phyloP scores from a whole-genome alignment of 2,888 invertebrate species.

The Sarcophaga variegata region DNA sequence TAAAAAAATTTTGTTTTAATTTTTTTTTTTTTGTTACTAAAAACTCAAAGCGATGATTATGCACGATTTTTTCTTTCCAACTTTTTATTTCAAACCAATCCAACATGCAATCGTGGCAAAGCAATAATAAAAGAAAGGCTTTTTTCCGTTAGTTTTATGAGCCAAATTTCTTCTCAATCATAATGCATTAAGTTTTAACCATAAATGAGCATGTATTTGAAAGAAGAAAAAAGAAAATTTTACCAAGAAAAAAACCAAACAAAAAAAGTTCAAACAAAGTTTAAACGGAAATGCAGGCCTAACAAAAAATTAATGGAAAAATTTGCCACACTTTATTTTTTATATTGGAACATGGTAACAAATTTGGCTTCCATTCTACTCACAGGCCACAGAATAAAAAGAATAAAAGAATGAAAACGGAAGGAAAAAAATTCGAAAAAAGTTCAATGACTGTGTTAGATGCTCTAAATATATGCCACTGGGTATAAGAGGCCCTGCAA shows the following conservation, averaged over 20 bases:
- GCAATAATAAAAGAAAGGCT: slow-evolving; percentile 33
- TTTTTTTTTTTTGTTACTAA: no score
- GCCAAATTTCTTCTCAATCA: slow-evolving; percentile 54
- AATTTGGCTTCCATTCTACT: slow-evolving; percentile 5
- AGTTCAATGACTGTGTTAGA: slow-evolving; percentile 53
- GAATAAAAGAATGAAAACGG: neutral
- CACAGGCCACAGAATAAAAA: neutral
- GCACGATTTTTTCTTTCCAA: neutral
- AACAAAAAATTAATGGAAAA: slow-evolving; percentile 57
- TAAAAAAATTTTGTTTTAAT: no score
- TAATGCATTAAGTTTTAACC: slow-evolving; percentile 50
- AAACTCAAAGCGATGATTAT: no score
- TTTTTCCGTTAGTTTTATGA: slow-evolving; percentile 2
- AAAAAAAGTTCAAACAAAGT: slow-evolving; percentile 34
- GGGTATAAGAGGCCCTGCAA: slow-evolving; percentile 2
- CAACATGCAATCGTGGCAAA: slow-evolving; percentile 40
- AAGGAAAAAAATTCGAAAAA: slow-evolving; percentile 1
- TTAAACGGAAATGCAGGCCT: slow-evolving; percentile 65
- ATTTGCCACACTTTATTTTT: slow-evolving; percentile 49
- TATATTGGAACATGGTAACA: slow-evolving; percentile 32
- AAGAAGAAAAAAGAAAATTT: neutral
- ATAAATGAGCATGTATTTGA: slow-evolving; percentile 33
- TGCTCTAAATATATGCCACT: neutral
- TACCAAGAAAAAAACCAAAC: slow-evolving; percentile 15
- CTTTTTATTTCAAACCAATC: neutral